phyloP scores from a whole-genome alignment of 2,797 vertebrate genomes.

The Halcyon chelicuti region DNA sequence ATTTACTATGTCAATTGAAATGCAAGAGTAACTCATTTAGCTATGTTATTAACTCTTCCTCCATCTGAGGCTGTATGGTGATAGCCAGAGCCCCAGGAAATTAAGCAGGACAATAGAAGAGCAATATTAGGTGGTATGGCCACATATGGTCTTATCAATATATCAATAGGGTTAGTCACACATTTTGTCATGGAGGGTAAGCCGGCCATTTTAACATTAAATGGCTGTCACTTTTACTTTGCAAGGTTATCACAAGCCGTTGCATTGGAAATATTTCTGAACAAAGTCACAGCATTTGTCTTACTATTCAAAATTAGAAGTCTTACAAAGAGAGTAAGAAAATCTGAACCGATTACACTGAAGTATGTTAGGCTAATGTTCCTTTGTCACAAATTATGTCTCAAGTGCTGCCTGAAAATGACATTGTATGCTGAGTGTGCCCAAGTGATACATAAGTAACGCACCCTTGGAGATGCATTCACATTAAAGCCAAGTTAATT shows the following conservation, averaged over 20 bases:
- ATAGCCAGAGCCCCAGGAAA: neutral
- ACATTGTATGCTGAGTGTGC: neutral
- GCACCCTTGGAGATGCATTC: neutral
- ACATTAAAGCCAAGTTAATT: neutral
- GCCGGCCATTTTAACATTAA: slow-evolving; percentile 16
- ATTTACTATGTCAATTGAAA: neutral
- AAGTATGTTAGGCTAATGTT: neutral
- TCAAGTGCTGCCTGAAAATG: neutral
- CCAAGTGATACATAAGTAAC: neutral
- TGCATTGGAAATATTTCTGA: neutral
- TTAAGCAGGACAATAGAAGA: slow-evolving; percentile 15
- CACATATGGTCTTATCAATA: slow-evolving; percentile 2
- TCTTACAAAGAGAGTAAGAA: neutral
- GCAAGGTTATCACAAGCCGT: neutral
- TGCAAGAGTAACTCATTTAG: neutral
- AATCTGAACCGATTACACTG: neutral
- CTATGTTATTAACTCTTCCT: neutral
- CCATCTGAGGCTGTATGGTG: neutral
- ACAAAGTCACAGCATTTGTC: neutral
- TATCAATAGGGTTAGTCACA: slow-evolving; percentile 48
- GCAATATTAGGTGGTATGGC: neutral
- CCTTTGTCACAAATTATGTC: neutral
- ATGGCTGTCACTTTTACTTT: slow-evolving; percentile 33
- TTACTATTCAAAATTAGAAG: neutral
- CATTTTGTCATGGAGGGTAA: slow-evolving; percentile 23